Evolutionary conservation across 2,888 invertebrate species (phyloP).

Genomic region (Cinara cedri): DNA sequence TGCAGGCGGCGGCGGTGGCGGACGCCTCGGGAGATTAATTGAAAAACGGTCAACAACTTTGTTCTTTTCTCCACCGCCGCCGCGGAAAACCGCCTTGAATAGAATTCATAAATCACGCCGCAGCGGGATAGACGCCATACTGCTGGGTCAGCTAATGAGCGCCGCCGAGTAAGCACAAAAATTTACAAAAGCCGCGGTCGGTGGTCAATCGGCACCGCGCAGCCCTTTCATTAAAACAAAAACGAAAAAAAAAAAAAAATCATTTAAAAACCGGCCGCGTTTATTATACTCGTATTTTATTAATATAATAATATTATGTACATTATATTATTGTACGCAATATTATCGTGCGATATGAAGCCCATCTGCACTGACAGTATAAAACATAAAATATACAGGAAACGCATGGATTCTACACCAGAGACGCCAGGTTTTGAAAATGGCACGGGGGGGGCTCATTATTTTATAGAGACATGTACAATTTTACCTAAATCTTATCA

Average conservation of each 20-base stretch:
- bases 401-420: no score
- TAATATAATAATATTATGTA: not conserved
- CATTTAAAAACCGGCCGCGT: conserved; percentile 22
- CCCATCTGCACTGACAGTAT: no score
- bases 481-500: no score
- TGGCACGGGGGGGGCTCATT: no score
- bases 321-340: no score
- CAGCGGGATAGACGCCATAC: conserved; percentile 15
- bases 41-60: conserved; percentile 44
- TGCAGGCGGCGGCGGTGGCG: not conserved
- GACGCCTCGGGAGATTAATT: conserved; percentile 51
- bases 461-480: no score
- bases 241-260: conserved; percentile 27
- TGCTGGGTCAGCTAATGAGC: conserved; percentile 56
- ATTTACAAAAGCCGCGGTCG: conserved; percentile 53
- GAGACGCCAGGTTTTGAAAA: no score
- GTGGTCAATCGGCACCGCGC: conserved; percentile 29
- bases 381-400: no score
- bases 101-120: conserved; percentile 52
- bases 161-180: conserved; percentile 54
- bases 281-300: conserved; percentile 15
- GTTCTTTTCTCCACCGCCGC: conserved; percentile 30
- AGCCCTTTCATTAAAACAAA: conserved; percentile 24
- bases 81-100: conserved; percentile 48
- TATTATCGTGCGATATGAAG: no score